phyloP scores from a whole-genome alignment of 2,888 invertebrate genomes.

The Lithophane semibrunnea region DNA sequence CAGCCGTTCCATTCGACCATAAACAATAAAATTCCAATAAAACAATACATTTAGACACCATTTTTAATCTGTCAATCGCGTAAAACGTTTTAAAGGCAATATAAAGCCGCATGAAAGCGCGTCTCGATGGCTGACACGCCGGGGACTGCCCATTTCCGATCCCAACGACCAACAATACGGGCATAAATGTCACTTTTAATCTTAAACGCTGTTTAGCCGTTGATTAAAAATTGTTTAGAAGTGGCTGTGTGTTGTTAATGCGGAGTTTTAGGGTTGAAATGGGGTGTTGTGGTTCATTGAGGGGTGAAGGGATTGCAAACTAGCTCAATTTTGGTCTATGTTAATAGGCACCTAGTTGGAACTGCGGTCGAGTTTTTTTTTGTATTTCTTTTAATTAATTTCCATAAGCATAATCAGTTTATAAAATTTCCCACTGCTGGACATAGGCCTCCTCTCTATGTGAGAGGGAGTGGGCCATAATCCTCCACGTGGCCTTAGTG shows the following conservation, averaged over 20 bases:
- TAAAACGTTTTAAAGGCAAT: constrained; percentile 59
- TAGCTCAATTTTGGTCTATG: background rate
- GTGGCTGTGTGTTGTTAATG: background rate
- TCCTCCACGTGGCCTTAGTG: too few relatives aligned
- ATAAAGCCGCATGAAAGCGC: constrained; percentile 53
- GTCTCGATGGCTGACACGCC: constrained; percentile 46
- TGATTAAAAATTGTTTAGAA: constrained; percentile 60
- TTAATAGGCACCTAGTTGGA: too few relatives aligned
- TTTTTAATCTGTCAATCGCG: constrained; percentile 52
- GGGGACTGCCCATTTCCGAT: constrained; percentile 65
- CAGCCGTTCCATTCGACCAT: constrained; percentile 14
- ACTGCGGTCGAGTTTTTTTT: background rate
- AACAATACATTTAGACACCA: constrained; percentile 54
- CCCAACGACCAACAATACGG: constrained; percentile 57
- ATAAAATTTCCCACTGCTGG: too few relatives aligned
- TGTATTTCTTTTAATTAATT: background rate
- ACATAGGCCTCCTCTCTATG: too few relatives aligned
- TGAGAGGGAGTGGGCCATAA: too few relatives aligned
- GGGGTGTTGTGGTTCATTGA: background rate
- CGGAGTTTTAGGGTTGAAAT: constrained; percentile 2
- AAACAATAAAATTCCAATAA: constrained; percentile 55
- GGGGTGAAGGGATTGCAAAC: background rate
- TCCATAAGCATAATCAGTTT: too few relatives aligned
- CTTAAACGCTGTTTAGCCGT: constrained; percentile 46
- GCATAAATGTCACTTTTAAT: constrained; percentile 55